Base-by-base conservation (phyloP, 1,140 invertebrate genomes). In the Mizuhopecten yessoensis region DNA sequence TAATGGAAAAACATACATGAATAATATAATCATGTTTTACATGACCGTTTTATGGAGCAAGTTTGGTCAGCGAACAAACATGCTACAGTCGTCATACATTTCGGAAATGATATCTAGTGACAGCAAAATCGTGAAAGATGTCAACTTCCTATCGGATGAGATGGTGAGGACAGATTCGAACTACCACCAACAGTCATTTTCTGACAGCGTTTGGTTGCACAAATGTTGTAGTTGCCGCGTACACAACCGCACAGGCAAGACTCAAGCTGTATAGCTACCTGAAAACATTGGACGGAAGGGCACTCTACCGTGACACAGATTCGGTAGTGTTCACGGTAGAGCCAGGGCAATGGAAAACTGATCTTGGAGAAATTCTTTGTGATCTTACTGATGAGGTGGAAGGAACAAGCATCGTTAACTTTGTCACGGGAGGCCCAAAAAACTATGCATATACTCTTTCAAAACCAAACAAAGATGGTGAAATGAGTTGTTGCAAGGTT, bases 31-130 rank as follows among this genome's bases (percentile, higher is more conserved):
- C 13, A 39, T 39, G 36, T 39, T 39, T 39, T 39, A 39, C 36
- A 39, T 39, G 5, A 39, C 36, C 5, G 36, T 34, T 92, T 93
- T 33, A n/a, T 95, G 91, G 94, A 95, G 96, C 15, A 90, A 88
- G 57, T 88, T 92, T 89, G 89, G 89, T 34, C 49, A 90, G 34
- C 23, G 86, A 20, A 86, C 29, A 15, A 95, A 95, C 87, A 57
- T 92, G 88, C n/a, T n/a, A 23, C 86, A 90, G 34, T 49, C 89
- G 0, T 87, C 86, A 86, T 89, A 86, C 33, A n/a, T 89, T 0
- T 86, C 13, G 33, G 75, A 89, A 20, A 34, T 86, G 15, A 23
- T 34, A 49, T 90, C 87, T 87, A 49, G 23, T 34, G 86, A 34
- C 10, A 90, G 36, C 29, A 42, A 90, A 90, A 42, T 87, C 15